These are phyloP conservation scores for Australoheros facetus DNA, from an alignment of 2,797 vertebrate species.

Conservation along the genomic window DNA sequence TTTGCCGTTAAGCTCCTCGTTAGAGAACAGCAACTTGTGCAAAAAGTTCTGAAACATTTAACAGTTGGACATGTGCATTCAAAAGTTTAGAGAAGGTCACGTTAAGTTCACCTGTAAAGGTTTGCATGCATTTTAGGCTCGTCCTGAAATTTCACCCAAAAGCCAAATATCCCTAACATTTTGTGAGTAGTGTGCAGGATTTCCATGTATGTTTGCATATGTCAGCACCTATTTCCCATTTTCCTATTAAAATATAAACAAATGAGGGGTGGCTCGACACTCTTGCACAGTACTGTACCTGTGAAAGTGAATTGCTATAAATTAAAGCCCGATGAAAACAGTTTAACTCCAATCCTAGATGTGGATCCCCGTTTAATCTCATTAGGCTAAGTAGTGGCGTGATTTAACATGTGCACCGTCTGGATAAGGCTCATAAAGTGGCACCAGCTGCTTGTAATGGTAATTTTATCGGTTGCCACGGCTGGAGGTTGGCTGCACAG, in stretches of 20 bases:
- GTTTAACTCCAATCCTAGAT: constrained; percentile 9
- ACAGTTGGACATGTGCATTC: too few relatives aligned
- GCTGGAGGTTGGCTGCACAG: constrained; percentile 4
- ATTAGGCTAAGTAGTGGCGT: background rate
- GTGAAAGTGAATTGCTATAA: background rate
- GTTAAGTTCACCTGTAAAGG: too few relatives aligned
- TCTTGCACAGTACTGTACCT: background rate
- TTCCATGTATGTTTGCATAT: too few relatives aligned
- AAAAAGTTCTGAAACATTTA: too few relatives aligned
- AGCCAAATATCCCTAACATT: too few relatives aligned
- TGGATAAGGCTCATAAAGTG: background rate
- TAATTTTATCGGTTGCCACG: background rate
- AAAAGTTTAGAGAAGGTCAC: too few relatives aligned
- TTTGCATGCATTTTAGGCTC: too few relatives aligned
- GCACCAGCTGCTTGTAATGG: background rate
- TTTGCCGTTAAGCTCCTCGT: too few relatives aligned
- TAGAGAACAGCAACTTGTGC: too few relatives aligned
- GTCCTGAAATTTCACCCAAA: too few relatives aligned
- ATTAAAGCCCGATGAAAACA: background rate
- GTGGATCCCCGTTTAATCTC: constrained; percentile 9
- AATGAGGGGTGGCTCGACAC: background rate
- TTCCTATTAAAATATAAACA: background rate
- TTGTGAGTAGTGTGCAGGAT: too few relatives aligned
- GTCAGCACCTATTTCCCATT: too few relatives aligned
- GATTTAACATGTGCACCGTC: background rate